Conservation (phyloP, 2,113 vertebrate genomes). For the Ptychochromis oligacanthus region DNA sequence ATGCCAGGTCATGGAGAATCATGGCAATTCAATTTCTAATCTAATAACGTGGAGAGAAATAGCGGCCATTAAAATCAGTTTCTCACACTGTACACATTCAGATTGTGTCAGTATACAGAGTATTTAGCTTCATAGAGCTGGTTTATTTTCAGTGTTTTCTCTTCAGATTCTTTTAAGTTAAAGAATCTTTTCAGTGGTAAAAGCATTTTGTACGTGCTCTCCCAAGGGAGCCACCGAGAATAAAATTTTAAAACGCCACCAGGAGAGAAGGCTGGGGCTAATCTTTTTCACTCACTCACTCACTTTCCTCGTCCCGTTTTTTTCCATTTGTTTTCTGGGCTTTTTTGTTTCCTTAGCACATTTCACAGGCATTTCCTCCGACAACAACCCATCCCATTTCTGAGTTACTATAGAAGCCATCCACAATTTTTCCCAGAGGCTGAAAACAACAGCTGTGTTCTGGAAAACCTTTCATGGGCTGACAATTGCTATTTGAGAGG, state of each 20-base stretch:
- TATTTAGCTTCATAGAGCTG: background rate
- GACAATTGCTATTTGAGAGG: conserved; percentile 41
- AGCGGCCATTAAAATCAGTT: background rate
- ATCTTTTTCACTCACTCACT: conserved; percentile 20
- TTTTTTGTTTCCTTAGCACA: conserved; percentile 32
- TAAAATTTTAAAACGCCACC: conserved; percentile 3
- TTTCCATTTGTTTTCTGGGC: conserved; percentile 19
- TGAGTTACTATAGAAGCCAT: conserved; percentile 46
- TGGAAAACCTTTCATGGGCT: conserved; percentile 42
- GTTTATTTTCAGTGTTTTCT: conserved; percentile 5
- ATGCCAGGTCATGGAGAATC: background rate
- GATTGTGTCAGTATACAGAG: background rate
- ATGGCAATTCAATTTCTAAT: background rate
- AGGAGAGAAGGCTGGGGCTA: background rate
- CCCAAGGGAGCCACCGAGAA: conserved; percentile 13
- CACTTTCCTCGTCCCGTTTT: background rate
- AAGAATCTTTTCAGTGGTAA: conserved; percentile 22
- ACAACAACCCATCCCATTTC: conserved; percentile 9
- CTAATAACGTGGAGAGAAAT: background rate
- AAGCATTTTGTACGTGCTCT: conserved; percentile 18
- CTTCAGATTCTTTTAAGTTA: background rate
- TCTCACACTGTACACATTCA: background rate
- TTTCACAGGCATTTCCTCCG: conserved; percentile 33
- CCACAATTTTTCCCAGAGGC: conserved; percentile 11
- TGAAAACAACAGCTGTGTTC: conserved; percentile 35